phyloP scores from a whole-genome alignment of 2,888 invertebrate genomes.

The Cataglyphis livida region DNA sequence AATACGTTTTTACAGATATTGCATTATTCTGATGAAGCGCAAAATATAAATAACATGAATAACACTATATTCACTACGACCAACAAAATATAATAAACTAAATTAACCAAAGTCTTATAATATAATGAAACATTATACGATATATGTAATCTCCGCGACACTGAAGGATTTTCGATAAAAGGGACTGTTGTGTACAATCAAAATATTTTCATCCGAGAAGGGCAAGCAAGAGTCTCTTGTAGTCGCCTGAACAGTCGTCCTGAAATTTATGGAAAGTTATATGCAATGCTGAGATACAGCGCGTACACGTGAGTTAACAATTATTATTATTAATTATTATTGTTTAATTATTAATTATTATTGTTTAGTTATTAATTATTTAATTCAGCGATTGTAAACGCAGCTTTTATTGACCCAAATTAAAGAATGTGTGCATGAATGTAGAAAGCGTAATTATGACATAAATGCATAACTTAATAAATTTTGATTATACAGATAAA shows the following conservation, averaged over 20 bases:
- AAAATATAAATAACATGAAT: conserved; percentile 33
- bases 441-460: conserved; percentile 31
- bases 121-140: conserved; percentile 39
- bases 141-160: conserved; percentile 37
- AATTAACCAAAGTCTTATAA: conserved; percentile 46
- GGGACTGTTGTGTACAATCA: conserved; percentile 57
- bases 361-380: background rate
- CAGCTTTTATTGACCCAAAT: background rate
- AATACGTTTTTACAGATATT: conserved; percentile 19
- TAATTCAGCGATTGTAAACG: background rate
- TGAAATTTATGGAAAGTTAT: conserved; percentile 86
- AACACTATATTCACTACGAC: conserved; percentile 58
- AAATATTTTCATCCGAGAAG: conserved; percentile 86
- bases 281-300: conserved; percentile 39
- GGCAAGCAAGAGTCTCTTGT: conserved; percentile 93
- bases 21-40: conserved; percentile 12
- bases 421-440: background rate
- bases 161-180: conserved; percentile 65
- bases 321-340: conserved; percentile 17
- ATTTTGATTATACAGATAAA: background rate
- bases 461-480: conserved; percentile 3
- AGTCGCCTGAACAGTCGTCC: conserved; percentile 95
- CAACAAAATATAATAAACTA: conserved; percentile 42
- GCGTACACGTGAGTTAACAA: conserved; percentile 45
- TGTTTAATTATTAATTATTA: background rate